Percentiles rank a stretch among this genome's conserved stretches.
Evolutionary conservation across 1,140 invertebrate species (phyloP).

Genomic region (Reticulitermes speratus): DNA sequence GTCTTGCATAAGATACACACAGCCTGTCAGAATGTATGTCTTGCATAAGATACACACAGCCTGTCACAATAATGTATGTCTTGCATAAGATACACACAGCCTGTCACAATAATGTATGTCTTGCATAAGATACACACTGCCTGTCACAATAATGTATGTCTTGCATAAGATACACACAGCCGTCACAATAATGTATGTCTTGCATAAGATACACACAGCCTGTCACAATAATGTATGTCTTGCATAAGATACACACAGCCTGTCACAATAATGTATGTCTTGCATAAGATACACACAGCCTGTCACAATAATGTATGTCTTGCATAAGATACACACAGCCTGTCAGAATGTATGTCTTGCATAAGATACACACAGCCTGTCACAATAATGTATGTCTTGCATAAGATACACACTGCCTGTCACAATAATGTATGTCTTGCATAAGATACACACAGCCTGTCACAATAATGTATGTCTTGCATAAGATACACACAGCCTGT

Average conservation of each 20-base stretch:
- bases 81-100: background rate
- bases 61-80: background rate
- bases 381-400: background rate
- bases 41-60: background rate
- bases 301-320: background rate
- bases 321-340: background rate
- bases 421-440: background rate
- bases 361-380: background rate
- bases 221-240: background rate
- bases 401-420: background rate
- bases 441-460: background rate
- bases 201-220: background rate
- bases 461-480: background rate
- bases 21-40: background rate
- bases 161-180: background rate
- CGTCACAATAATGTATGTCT: background rate
- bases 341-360: background rate
- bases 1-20: background rate
- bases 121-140: background rate
- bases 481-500: background rate
- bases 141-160: background rate
- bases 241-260: background rate
- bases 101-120: background rate
- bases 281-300: background rate
- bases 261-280: background rate